Base-by-base conservation (phyloP, 2,113 vertebrate genomes). In the Willisornis vidua region DNA sequence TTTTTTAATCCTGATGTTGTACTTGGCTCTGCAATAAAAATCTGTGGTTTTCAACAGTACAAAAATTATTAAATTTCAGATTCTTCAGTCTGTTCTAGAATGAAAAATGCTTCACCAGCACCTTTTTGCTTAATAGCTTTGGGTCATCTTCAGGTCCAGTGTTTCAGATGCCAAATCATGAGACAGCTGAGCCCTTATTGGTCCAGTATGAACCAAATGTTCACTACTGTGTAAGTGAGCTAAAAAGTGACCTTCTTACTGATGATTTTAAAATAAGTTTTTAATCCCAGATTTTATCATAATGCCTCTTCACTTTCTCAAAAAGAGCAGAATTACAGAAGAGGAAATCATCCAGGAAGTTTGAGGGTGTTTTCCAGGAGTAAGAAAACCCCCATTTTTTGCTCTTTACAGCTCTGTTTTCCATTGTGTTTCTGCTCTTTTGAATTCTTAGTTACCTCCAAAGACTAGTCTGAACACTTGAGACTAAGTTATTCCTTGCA, bases 161-260 rank as follows among this genome's bases (percentile, higher is more conserved):
- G 0, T 76, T 88, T 90, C n/a, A 18, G 4, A 43, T 17, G 8
- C 3, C 7, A 68, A 57, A 46, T 33, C 12, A 26, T 5, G 19
- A 25, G 10, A 48, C 6, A 78, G 24, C 0, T 43, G 13, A 66
- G 13, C 6, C 10, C 3, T 54, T 67, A 46, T 16, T n/a, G 0
- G 15, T 78, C 28, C 25, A 49, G 3, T 35, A 18, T n/a, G 2
- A 31, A 41, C 4, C 41, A 43, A 43, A 43, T 43, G 41, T 15
- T 43, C 41, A 43, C 41, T 43, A 43, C 41, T 15, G 41, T 43
- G 41, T 43, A 43, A 43, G 41, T 43, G 41, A 43, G 41, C 41
- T 43, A 43, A 43, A 43, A 43, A 43, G 41, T 43, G 41, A 43
- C 41, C 41, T 43, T 43, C 41, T 43, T 43, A 43, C 41, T 43